Evolutionary conservation across 2,797 vertebrate genomes (phyloP).

Genomic region (Macropodus opercularis): DNA sequence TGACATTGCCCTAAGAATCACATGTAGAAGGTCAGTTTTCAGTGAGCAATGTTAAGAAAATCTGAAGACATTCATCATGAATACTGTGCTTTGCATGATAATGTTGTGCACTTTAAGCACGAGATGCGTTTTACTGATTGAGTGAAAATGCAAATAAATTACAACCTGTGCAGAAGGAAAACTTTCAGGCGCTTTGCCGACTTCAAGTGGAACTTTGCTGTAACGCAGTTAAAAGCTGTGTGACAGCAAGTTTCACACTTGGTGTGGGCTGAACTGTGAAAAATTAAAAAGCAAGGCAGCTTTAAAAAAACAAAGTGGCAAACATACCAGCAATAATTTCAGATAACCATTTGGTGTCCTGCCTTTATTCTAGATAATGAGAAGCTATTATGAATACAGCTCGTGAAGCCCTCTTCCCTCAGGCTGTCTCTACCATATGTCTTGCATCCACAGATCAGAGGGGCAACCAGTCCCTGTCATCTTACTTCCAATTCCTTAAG

Average conservation of each 20-base stretch:
- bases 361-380: constrained; percentile 33
- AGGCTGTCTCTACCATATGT: constrained; percentile 55
- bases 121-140: neutral
- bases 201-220: neutral
- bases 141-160: constrained; percentile 5
- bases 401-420: constrained; percentile 43
- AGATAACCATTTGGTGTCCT: constrained; percentile 9
- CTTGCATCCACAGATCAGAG: constrained; percentile 48
- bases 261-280: neutral
- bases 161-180: neutral
- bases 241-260: neutral
- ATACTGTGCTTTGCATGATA: neutral
- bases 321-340: constrained; percentile 19
- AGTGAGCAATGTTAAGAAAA: constrained; percentile 6
- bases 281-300: neutral
- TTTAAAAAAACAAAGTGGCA: neutral
- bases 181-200: neutral
- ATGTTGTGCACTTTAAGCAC: neutral
- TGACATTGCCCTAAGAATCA: neutral
- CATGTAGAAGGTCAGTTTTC: constrained; percentile 14
- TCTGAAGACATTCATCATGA: neutral
- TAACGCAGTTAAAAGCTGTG: neutral
- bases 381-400: constrained; percentile 46
- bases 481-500: constrained; percentile 35
- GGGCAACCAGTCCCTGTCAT: constrained; percentile 53